These are phyloP conservation scores for Schizaphis graminum DNA, from an alignment of 2,888 invertebrate species.

Conservation along the genomic window DNA sequence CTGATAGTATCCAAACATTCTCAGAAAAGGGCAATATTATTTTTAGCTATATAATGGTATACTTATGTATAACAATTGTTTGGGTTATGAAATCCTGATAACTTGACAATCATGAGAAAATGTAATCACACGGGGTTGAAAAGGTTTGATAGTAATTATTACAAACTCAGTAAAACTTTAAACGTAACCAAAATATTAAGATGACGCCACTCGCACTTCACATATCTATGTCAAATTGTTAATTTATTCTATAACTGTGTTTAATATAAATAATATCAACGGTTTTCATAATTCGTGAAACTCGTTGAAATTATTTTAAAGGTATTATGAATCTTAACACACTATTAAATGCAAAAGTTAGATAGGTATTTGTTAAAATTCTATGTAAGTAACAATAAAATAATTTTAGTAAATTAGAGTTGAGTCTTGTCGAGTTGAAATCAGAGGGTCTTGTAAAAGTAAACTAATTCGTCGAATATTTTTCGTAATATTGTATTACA, in stretches of 20 bases:
- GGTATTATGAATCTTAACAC: background rate
- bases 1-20: background rate
- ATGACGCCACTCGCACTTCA: background rate
- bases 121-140: background rate
- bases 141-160: background rate
- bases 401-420: background rate
- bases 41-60: background rate
- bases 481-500: background rate
- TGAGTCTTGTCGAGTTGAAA: background rate
- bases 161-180: background rate
- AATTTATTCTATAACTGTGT: background rate
- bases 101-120: background rate
- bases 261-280: background rate
- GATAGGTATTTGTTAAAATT: background rate
- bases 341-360: background rate
- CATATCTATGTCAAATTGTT: background rate
- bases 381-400: background rate
- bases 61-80: background rate
- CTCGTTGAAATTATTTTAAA: background rate
- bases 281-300: background rate
- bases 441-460: background rate
- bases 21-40: background rate
- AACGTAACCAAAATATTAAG: conserved; percentile 3
- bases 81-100: background rate
- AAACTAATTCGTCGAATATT: background rate